Base-by-base conservation (phyloP, 2,113 vertebrate species). In the Eublepharis macularius region DNA sequence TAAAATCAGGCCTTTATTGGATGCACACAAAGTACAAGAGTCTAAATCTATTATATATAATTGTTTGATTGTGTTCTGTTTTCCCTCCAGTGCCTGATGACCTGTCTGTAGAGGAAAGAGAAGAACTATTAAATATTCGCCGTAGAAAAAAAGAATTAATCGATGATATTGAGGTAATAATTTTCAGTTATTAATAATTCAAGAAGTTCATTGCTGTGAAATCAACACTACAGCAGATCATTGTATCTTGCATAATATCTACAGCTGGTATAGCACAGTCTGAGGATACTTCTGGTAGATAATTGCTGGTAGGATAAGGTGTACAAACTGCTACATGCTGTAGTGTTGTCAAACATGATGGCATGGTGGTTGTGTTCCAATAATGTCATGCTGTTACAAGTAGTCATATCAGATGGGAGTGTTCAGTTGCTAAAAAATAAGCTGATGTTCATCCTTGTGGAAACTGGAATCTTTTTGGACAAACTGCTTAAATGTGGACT, bases 111-210 rank as follows among this genome's bases (percentile, higher is more conserved):
- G 98, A 98, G 91, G 99, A 99, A 90, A 97, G 97, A 92, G 98
- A 98, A 91, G 98, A 99, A 89, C 97, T 99, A 88, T 93, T 97
- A 83, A 99, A 98, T 95, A 99, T 99, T 92, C 97, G 98, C 78
- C 97, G 98, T 60, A 98, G 99, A 89, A 99, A 99, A 92, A 98
- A 98, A 85, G 98, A 99, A 91, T 96, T 99, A 87, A 98, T 99
- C 51, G 98, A 99, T 94, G 99, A 99, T 87, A 99, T 99, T 63
- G 98, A 99, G 98, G 99, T 99, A 96, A 96, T 72, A 65, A 45
- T 83, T 83, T 66, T 85, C 65, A 7, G 11, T 21, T 3, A 60
- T 14, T 29, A 11, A 14, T 86, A 79, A 84, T 82, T 47, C 74
- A 87, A 86, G 14, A 87, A 43, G 49, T 4, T 43, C 76, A 2